phyloP scores from a whole-genome alignment of 2,113 vertebrate genomes.

The Centrocercus urophasianus region DNA sequence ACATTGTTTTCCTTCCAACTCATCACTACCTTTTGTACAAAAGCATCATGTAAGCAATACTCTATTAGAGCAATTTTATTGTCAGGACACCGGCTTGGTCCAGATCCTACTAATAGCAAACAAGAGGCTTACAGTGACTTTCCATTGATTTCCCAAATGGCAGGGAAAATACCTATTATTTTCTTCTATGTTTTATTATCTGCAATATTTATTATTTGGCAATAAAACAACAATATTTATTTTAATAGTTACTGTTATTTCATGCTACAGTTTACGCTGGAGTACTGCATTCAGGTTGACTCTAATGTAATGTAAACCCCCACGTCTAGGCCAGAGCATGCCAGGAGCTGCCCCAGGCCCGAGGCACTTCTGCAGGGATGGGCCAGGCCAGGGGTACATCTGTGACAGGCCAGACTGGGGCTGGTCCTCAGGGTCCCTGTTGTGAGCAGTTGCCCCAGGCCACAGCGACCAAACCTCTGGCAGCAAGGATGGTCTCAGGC shows the following conservation, averaged over 20 bases:
- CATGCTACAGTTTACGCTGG: background rate
- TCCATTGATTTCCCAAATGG: background rate
- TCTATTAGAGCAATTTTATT: background rate
- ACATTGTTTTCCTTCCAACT: background rate
- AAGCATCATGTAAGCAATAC: background rate
- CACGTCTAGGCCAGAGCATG: background rate
- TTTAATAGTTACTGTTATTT: background rate
- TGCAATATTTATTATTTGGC: background rate
- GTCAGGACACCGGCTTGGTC: background rate
- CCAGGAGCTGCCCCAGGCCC: background rate
- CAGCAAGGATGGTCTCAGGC: background rate
- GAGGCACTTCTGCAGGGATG: background rate
- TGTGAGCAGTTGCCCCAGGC: background rate
- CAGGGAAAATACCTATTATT: background rate
- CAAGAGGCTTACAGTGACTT: background rate
- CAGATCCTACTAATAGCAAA: background rate
- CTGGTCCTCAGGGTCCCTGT: fast-evolving
- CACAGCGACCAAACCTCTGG: fast-evolving
- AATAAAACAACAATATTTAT: background rate
- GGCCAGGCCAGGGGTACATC: background rate
- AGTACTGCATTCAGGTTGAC: background rate
- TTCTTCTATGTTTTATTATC: background rate
- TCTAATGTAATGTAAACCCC: background rate
- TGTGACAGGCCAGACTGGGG: background rate
- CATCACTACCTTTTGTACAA: background rate